Base-by-base conservation (phyloP, 2,113 vertebrate genomes). In the Mystacornis crossleyi region DNA sequence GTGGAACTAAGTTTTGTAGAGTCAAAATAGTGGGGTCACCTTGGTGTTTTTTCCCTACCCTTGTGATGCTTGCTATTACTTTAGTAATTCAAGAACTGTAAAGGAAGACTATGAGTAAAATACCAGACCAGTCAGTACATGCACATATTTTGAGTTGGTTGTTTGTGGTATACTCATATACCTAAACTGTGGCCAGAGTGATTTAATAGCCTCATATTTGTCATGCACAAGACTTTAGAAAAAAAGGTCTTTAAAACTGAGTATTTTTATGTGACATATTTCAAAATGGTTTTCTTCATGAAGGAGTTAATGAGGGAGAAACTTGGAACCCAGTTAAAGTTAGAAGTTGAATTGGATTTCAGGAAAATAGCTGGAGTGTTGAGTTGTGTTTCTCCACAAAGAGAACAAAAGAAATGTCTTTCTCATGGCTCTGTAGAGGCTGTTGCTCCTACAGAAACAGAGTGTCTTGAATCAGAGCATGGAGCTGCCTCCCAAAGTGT, bases 401-500 rank as follows among this genome's bases (percentile, higher is more conserved):
- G 72, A 92, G 91, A 96, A 95, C 95, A 97, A 96, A 93, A 87
- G 89, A 95, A 91, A 55, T 67, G 26, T 81, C 79, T 96, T 85
- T 90, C 86, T 91, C 51, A 48, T 83, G 93, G 80, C 72, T 84
- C 48, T 74, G 28, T 61, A 10, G 2, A 73, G 94, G 54, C 67
- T 62, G 86, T 61, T 83, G 80, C 43, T 86, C 0, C 0, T 34
- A 69, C 48, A 80, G 71, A 92, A 90, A 66, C 0, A 0, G 29
- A 86, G 92, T 28, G 38, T 62, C 91, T 74, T 3, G 19, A 84
- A 23, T 47, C 10, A 14, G 66, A 79, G 82, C 9, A 1, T 51
- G 1, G 17, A 60, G 72, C 77, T 94, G 73, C 72, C 91, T 95
- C 81, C 89, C 18, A 24, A 54, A 72, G 72, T 24, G 48, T 60